Evolutionary conservation across 2,888 invertebrate genomes (phyloP), one percentile per base, ranked within the genome.

Genomic region (Xanthorhoe spadicearia): DNA sequence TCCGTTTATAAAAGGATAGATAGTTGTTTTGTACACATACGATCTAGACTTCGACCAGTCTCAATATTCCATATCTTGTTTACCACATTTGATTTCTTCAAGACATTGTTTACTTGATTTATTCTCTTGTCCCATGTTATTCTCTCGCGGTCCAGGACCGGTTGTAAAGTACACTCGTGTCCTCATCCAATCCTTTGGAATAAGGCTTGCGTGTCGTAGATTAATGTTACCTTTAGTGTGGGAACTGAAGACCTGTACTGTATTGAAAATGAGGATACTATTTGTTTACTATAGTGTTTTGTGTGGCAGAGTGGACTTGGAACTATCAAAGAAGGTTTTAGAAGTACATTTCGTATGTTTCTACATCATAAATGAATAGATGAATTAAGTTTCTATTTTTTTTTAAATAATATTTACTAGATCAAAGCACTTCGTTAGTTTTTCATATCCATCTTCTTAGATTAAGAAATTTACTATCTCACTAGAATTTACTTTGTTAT

Each of bases 81-180:
- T 32, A 32, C 6, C 32, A 32, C 32, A 7, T 32, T 32, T 32
- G 32, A 32, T 32, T 32, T 32, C 32, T 32, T 32, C 32, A 32
- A 32, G 32, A 10, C 10, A 38, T 38, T 38, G 38, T 43, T 43
- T 43, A 32, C 8, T 17, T 48, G 15, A 15, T 46, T 28, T 51
- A 17, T 43, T 57, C 18, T 63, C 32, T 46, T 63, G 17, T 15
- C 32, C 17, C 17, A 17, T 52, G 23, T 43, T 59, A 46, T 59
- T 56, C 49, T 19, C 64, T 51, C 54, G 71, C 55, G 73, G 71
- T 69, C 51, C 17, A 19, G 46, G 62, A 73, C 73, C 69, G 68
- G 73, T 73, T 71, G 71, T 73, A 71, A 73, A 35, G 62, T 56
- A 17, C 46, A 53, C 63, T 58, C 28, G 62, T 59, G 52, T 68